Percentiles rank a stretch among this genome's conserved stretches.
phyloP scores from a whole-genome alignment of 1,140 invertebrate genomes.

The Scaptodrosophila lebanonensis region DNA sequence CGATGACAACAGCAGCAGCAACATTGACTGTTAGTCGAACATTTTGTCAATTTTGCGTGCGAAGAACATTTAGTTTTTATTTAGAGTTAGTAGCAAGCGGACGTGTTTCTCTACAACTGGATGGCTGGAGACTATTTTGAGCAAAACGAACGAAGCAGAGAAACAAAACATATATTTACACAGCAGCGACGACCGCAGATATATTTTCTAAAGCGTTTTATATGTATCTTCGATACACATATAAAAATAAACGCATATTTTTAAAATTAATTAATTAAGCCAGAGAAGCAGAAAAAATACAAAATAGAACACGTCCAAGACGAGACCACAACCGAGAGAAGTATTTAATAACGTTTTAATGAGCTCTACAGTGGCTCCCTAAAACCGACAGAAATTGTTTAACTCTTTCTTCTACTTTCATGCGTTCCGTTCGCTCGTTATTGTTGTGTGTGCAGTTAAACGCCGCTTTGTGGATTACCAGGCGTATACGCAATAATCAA shows the following conservation, averaged over 20 bases:
- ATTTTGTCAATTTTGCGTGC: slow-evolving; percentile 63
- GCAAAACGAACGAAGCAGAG: slow-evolving; percentile 38
- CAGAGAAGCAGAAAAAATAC: slow-evolving; percentile 55
- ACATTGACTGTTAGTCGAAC: slow-evolving; percentile 5
- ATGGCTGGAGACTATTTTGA: slow-evolving; percentile 74
- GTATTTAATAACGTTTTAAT: too few relatives aligned
- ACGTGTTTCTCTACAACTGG: slow-evolving; percentile 69
- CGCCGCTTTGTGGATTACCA: slow-evolving; percentile 75
- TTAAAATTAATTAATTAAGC: slow-evolving; percentile 62
- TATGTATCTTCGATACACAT: slow-evolving; percentile 41
- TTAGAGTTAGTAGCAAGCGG: slow-evolving; percentile 76
- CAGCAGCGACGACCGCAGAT: slow-evolving; percentile 60
- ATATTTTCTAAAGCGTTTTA: neutral
- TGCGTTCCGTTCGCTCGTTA: too few relatives aligned
- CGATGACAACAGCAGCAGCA: slow-evolving; percentile 15
- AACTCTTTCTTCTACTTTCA: slow-evolving; percentile 17
- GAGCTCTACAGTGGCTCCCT: too few relatives aligned
- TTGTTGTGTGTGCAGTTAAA: slow-evolving; percentile 48
- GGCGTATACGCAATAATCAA: slow-evolving; percentile 62
- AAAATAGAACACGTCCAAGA: slow-evolving; percentile 19
- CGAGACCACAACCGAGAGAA: slow-evolving; percentile 20
- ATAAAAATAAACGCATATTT: slow-evolving; percentile 62
- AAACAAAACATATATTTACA: too few relatives aligned
- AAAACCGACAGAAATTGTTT: slow-evolving; percentile 23
- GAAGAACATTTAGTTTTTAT: slow-evolving; percentile 67